Conservation (phyloP, 2,797 vertebrate species). For the Alexandromys oeconomus region DNA sequence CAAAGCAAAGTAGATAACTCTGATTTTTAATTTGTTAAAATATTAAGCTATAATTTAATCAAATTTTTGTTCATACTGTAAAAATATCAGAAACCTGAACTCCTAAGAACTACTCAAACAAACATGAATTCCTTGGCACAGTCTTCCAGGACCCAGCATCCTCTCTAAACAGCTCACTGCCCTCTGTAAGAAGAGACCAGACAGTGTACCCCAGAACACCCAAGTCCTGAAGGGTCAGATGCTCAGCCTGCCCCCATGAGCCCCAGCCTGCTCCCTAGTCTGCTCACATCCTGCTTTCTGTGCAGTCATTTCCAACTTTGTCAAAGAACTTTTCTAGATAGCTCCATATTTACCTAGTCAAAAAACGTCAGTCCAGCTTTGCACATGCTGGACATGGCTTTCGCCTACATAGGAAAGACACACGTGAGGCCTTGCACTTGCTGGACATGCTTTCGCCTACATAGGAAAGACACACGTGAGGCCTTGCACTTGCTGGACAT, state of each 20-base stretch:
- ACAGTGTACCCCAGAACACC: background rate
- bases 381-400: background rate
- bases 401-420: too few species aligned
- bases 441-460: too few species aligned
- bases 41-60: background rate
- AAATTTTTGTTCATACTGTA: background rate
- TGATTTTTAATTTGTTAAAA: background rate
- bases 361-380: background rate
- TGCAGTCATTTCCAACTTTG: background rate
- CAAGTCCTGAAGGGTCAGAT: background rate
- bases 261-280: background rate
- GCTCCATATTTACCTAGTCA: background rate
- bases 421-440: too few species aligned
- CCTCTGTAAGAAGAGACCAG: background rate
- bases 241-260: background rate
- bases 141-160: background rate
- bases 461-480: too few species aligned
- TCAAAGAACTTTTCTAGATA: background rate
- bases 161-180: background rate
- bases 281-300: background rate
- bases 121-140: background rate
- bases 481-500: too few species aligned
- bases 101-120: background rate
- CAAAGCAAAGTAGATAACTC: background rate
- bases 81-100: background rate